Evolutionary conservation across 64 coral and sea anemone genomes (phyloP).

Genomic region (Pocillopora verrucosa): DNA sequence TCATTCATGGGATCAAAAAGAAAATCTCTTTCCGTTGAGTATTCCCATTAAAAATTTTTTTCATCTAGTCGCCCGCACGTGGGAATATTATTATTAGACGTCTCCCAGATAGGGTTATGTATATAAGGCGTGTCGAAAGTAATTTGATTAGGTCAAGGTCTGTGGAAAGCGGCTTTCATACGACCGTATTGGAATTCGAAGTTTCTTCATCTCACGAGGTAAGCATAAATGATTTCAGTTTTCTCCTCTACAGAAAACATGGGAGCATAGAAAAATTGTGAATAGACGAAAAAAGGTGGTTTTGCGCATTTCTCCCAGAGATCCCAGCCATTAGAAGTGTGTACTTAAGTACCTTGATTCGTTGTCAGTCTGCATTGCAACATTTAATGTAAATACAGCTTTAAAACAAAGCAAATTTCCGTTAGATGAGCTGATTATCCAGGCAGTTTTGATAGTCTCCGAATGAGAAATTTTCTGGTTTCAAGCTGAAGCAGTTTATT

Average conservation of each 20-base stretch:
- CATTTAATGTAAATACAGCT: no score
- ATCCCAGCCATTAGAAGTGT: no score
- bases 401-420: no score
- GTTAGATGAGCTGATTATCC: neutral
- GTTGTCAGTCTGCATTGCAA: neutral
- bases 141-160: neutral
- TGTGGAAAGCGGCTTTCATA: no score
- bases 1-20: slow-evolving; percentile 6
- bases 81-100: neutral
- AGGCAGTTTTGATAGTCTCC: neutral
- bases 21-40: neutral
- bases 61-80: neutral
- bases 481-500: neutral
- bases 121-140: neutral
- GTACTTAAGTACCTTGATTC: no score
- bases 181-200: no score
- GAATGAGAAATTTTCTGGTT: neutral
- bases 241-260: no score
- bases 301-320: no score
- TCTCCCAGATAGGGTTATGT: neutral
- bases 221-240: no score
- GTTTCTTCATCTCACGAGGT: no score
- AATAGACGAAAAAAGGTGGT: no score
- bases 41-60: neutral
- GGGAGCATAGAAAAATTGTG: no score